Percentiles rank a stretch among this genome's conserved stretches.
phyloP scores from a whole-genome alignment of 1,140 invertebrate species.

The Halesus radiatus region DNA sequence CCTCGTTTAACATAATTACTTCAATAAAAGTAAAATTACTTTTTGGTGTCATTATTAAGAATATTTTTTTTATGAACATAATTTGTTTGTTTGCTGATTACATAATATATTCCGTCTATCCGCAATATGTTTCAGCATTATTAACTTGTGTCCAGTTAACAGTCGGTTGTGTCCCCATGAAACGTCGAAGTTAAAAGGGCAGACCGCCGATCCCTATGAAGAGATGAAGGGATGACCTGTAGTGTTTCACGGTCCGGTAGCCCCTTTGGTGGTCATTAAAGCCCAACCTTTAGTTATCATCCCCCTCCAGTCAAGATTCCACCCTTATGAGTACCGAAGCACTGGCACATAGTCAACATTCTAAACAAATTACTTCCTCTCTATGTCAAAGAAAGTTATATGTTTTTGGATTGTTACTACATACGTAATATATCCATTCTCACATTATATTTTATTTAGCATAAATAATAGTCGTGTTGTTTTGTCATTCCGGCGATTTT shows the following conservation, averaged over 20 bases:
- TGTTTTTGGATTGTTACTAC: too few species aligned
- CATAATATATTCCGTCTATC: not conserved
- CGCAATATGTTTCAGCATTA: not conserved
- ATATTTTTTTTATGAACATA: too few species aligned
- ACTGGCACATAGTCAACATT: not conserved
- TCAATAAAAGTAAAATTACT: too few species aligned
- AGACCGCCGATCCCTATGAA: not conserved
- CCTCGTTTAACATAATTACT: too few species aligned
- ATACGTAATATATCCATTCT: too few species aligned
- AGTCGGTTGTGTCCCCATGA: not conserved
- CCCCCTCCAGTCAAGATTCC: not conserved
- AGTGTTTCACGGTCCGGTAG: conserved; percentile 14
- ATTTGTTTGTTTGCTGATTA: too few species aligned
- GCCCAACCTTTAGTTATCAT: not conserved
- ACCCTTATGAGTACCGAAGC: not conserved
- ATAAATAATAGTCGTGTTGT: too few species aligned
- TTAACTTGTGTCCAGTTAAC: not conserved
- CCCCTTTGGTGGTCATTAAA: conserved; percentile 14
- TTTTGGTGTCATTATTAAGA: too few species aligned
- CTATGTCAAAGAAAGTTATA: too few species aligned
- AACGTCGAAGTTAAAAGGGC: conserved; percentile 6
- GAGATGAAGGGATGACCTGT: not conserved
- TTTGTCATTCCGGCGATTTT: too few species aligned
- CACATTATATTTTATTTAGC: too few species aligned
- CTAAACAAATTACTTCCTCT: too few species aligned